Base-by-base conservation (phyloP, 2,797 vertebrate genomes). In the Cossypha caffra region DNA sequence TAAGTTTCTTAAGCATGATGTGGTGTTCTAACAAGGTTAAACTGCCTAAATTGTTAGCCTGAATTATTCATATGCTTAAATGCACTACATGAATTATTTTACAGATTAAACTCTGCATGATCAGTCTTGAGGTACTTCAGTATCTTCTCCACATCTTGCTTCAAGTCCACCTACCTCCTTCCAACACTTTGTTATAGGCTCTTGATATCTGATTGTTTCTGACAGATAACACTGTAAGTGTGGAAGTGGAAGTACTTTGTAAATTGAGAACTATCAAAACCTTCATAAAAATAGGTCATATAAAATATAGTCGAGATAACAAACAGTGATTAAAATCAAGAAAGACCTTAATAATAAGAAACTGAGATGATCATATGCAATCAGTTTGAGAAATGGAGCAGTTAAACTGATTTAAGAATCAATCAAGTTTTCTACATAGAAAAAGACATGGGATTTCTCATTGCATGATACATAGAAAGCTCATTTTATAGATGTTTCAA, bases 91-190 rank as follows among this genome's bases (percentile, higher is more conserved):
- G 42, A 43, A 43, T 38, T 72, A 40, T 74, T 87, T 80, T 78
- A 54, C 47, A 63, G 54, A 51, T 24, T 21, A 69, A 90, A 81
- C 15, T 69, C 62, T 57, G 8, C 40, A 24, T 43, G 33, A 13
- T 24, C 58, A 45, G 24, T 64, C 29, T 64, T 79, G 71, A 92
- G 16, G 10, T 66, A 16, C 48, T 72, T 69, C 19, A 0, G 1
- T 10, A 33, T 80, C 19, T 52, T 55, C 14, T 54, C 4, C 23
- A 21, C 19, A 11, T 0, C 0, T 42, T 5, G 2, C n/a, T 78
- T 64, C 16, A 57, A 50, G 9, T 9, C 19, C 20, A 40, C 21
- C 10, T 5, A 3, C 18, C 59, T 57, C 18, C 23, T 75, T 81
- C 57, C 13, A 43, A 47, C 4, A 13, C 20, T 67, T 77, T 25